phyloP scores from a whole-genome alignment of 1,140 invertebrate species.

The Bilobella aurantiaca region DNA sequence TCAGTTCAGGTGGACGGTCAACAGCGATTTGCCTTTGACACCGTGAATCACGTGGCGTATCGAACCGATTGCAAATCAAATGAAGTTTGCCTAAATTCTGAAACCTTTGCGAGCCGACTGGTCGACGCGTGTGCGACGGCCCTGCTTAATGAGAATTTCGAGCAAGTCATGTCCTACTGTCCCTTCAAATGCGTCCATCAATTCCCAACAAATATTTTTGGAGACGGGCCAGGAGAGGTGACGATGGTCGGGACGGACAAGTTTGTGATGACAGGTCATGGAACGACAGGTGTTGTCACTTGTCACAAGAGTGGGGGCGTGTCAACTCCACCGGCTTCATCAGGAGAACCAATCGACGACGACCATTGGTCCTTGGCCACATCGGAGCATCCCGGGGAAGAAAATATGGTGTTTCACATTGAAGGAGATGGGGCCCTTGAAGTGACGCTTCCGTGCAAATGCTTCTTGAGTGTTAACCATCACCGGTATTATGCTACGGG shows the following conservation, averaged over 20 bases:
- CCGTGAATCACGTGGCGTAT: slow-evolving; percentile 6
- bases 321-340: not conserved
- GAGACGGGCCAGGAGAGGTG: not conserved
- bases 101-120: not conserved
- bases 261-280: not conserved
- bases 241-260: not conserved
- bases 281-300: not conserved
- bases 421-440: not conserved
- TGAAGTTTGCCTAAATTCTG: slow-evolving; percentile 19
- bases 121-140: slow-evolving; percentile 21
- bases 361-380: too few relatives aligned
- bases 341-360: not conserved
- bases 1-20: not conserved
- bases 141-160: slow-evolving; percentile 3
- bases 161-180: slow-evolving; percentile 12
- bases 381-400: too few relatives aligned
- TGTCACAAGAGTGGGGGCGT: not conserved
- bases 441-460: slow-evolving; percentile 5
- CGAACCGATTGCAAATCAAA: slow-evolving; percentile 13
- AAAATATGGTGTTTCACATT: not conserved
- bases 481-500: not conserved
- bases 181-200: slow-evolving; percentile 11
- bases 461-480: not conserved
- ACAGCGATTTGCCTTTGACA: slow-evolving; percentile 16
- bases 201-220: not conserved